These are phyloP conservation scores for Brachyhypopomus occidentalis DNA, from an alignment of 2,113 vertebrate species.

Conservation along the genomic window DNA sequence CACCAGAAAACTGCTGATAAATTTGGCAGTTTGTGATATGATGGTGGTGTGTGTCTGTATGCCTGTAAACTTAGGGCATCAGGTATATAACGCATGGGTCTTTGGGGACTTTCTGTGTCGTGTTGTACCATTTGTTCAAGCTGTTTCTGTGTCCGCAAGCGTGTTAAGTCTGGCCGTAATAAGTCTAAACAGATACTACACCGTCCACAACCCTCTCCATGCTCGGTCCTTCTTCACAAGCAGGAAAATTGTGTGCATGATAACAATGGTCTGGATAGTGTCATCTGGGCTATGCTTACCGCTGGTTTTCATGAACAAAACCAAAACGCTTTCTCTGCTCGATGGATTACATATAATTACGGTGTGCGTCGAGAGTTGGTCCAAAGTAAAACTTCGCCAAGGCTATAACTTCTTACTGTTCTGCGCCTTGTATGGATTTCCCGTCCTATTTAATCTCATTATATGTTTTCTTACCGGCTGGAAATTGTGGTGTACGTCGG, in stretches of 20 bases:
- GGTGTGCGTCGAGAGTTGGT: conserved; percentile 69
- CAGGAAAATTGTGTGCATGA: conserved; percentile 63
- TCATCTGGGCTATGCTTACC: conserved; percentile 66
- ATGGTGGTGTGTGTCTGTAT: conserved; percentile 74
- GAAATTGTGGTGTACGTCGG: conserved; percentile 58
- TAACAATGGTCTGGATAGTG: conserved; percentile 63
- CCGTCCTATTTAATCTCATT: conserved; percentile 68
- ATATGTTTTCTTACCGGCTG: conserved; percentile 67
- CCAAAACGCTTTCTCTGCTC: conserved; percentile 59
- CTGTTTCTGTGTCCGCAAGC: conserved; percentile 70
- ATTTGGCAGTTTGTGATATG: conserved; percentile 72
- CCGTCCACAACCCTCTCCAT: conserved; percentile 68
- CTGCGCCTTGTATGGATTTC: conserved; percentile 66
- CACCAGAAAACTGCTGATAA: conserved; percentile 67
- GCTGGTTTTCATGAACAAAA: conserved; percentile 67
- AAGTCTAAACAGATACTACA: conserved; percentile 71
- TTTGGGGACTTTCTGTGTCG: conserved; percentile 71
- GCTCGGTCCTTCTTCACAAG: conserved; percentile 66
- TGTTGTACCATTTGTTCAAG: conserved; percentile 71
- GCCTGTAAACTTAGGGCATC: conserved; percentile 70
- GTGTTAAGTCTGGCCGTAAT: conserved; percentile 69
- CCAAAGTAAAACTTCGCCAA: conserved; percentile 62
- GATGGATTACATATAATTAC: conserved; percentile 58
- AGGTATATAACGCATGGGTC: conserved; percentile 71
- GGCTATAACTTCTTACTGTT: conserved; percentile 72